A percentile compares a stretch with the other conserved stretches of the same genome.
These are phyloP conservation scores for Orchesella flavescens DNA, from an alignment of 2,888 invertebrate species.

Conservation along the genomic window DNA sequence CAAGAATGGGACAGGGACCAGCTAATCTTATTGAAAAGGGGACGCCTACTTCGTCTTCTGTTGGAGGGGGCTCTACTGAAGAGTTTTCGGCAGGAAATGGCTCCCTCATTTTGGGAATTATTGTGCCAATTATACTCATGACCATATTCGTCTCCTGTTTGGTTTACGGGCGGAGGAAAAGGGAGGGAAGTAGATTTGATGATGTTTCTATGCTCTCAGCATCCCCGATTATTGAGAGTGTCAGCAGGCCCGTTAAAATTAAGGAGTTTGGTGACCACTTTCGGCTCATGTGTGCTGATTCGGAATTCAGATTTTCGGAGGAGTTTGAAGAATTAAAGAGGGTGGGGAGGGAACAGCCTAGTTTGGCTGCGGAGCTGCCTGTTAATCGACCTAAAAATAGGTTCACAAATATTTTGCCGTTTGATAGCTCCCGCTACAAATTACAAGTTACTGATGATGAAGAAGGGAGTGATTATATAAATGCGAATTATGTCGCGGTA, in stretches of 20 bases:
- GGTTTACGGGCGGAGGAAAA: conserved; percentile 63
- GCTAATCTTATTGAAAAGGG: conserved; percentile 83
- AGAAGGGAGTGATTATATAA: conserved; percentile 96
- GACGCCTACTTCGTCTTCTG: conserved; percentile 85
- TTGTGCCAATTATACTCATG: conserved; percentile 62
- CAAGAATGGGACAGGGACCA: conserved; percentile 86
- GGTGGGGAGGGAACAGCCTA: conserved; percentile 93
- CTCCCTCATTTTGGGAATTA: conserved; percentile 80
- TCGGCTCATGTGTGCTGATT: conserved; percentile 96
- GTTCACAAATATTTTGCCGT: conserved; percentile 98
- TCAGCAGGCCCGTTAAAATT: conserved; percentile 86
- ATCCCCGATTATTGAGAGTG: conserved; percentile 81
- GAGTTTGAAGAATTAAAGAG: conserved; percentile 98
- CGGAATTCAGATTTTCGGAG: conserved; percentile 97
- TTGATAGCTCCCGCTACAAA: conserved; percentile 96
- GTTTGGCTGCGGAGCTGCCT: conserved; percentile 95
- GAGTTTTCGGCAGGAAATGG: too few relatives aligned
- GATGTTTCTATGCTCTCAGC: conserved; percentile 77
- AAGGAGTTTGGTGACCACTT: conserved; percentile 94
- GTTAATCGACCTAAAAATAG: conserved; percentile 98
- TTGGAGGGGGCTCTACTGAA: too few relatives aligned
- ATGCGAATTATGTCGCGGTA: conserved; percentile 96
- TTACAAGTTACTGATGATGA: conserved; percentile 92
- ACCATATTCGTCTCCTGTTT: conserved; percentile 65
- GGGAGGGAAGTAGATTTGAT: conserved; percentile 64